Percentiles rank a stretch among this genome's conserved stretches.
Evolutionary conservation across 92 coral and sea anemone genomes (phyloP).

Genomic region (Porites evermanni): DNA sequence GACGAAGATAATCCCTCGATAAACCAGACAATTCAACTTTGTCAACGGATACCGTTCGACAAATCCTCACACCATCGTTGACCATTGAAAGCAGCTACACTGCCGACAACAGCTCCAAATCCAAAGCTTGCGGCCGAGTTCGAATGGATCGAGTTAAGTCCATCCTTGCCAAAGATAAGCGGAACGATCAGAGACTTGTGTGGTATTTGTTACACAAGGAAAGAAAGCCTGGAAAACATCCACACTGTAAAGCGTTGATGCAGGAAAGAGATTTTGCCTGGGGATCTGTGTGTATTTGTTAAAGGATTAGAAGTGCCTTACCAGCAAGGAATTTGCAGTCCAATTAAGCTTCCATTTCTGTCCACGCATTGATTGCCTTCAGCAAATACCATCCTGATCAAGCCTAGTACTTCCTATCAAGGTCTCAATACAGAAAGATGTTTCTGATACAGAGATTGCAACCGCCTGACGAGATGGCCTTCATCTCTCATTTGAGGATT

Average conservation of each 20-base stretch:
- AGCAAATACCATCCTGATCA: slow-evolving; percentile 30
- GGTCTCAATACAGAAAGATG: slow-evolving; percentile 17
- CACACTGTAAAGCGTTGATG: slow-evolving; percentile 19
- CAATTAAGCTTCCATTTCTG: no score
- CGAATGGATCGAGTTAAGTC: slow-evolving; percentile 18
- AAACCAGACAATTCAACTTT: slow-evolving; percentile 38
- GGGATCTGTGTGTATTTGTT: slow-evolving; percentile 34
- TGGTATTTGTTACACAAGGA: slow-evolving; percentile 40
- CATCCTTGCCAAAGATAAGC: slow-evolving; percentile 4
- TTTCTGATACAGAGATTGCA: slow-evolving; percentile 37
- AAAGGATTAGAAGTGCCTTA: no score
- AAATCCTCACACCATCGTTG: slow-evolving; percentile 17
- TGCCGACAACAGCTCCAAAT: slow-evolving; percentile 18
- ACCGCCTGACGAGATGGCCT: no score
- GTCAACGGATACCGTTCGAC: slow-evolving; percentile 2
- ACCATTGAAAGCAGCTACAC: slow-evolving; percentile 18
- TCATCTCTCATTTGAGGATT: no score
- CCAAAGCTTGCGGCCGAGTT: background rate
- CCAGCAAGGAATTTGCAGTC: no score
- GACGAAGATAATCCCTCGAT: slow-evolving; percentile 4
- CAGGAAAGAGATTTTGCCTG: slow-evolving; percentile 17
- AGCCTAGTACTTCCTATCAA: slow-evolving; percentile 23
- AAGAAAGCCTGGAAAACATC: slow-evolving; percentile 25
- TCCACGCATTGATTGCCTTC: slow-evolving; percentile 9
- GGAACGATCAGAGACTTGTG: slow-evolving; percentile 19